phyloP scores from a whole-genome alignment of 2,888 invertebrate species.

The Eurytoma adleriae region DNA sequence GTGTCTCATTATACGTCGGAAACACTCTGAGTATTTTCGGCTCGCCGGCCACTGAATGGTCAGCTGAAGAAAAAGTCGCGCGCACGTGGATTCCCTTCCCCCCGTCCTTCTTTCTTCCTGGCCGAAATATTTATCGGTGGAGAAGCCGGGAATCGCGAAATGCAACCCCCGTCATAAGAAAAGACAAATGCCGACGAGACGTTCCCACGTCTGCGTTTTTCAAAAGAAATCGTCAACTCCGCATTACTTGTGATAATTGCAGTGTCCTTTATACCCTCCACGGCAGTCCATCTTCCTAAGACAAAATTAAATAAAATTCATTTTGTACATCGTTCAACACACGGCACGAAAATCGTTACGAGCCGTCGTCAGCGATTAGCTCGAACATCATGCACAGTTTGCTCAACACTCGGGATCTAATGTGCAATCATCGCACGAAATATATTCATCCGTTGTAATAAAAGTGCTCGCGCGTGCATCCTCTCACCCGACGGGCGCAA shows the following conservation, averaged over 20 bases:
- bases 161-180: slow-evolving; percentile 26
- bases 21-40: slow-evolving; percentile 17
- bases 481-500: neutral
- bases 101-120: neutral
- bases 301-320: no score
- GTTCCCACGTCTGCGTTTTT: slow-evolving; percentile 49
- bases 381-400: no score
- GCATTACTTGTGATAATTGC: slow-evolving; percentile 19
- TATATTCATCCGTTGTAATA: no score
- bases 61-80: neutral
- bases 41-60: slow-evolving; percentile 5
- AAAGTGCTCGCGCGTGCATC: neutral
- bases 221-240: neutral
- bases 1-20: slow-evolving; percentile 31
- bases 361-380: no score
- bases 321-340: no score
- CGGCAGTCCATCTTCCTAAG: no score
- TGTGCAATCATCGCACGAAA: no score
- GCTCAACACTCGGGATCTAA: no score
- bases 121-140: slow-evolving; percentile 38
- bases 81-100: slow-evolving; percentile 5
- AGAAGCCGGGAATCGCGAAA: slow-evolving; percentile 24
- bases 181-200: neutral
- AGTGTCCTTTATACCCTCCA: neutral
- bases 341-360: no score